Percentiles rank a stretch among this genome's conserved stretches.
These are phyloP conservation scores for Dendroctonus ponderosae DNA, from an alignment of 1,140 invertebrate species.

Conservation along the genomic window DNA sequence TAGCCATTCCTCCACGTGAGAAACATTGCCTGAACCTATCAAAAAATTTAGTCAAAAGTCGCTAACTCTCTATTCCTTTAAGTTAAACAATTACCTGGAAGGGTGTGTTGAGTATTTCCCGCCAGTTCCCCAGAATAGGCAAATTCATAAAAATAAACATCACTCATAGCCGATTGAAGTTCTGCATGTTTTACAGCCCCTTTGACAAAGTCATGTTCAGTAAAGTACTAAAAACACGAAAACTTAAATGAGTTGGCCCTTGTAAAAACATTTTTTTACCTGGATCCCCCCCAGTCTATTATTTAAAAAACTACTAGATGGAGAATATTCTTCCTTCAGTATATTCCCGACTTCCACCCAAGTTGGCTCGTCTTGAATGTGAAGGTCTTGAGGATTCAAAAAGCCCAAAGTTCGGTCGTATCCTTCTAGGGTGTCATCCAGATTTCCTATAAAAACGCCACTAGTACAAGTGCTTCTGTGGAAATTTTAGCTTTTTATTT, in stretches of 20 bases:
- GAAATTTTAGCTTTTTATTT: background rate
- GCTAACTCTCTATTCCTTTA: too few relatives aligned
- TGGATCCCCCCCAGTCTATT: conserved; percentile 9
- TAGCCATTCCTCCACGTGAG: conserved; percentile 10
- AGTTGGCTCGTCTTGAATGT: background rate
- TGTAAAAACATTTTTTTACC: background rate
- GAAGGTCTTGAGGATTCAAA: too few relatives aligned
- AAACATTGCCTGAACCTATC: conserved; percentile 9
- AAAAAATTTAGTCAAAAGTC: background rate
- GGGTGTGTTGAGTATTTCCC: conserved; percentile 1
- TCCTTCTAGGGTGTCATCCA: conserved; percentile 2
- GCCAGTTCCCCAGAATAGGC: conserved; percentile 23
- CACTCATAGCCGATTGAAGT: conserved; percentile 5
- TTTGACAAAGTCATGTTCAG: conserved; percentile 25
- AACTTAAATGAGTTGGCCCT: background rate
- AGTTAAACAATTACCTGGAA: background rate
- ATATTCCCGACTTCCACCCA: conserved; percentile 4
- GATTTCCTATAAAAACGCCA: background rate
- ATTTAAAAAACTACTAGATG: conserved; percentile 1
- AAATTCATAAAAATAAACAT: conserved; percentile 31
- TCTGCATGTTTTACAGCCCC: conserved; percentile 19
- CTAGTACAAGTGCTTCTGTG: background rate
- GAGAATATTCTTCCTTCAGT: conserved; percentile 19
- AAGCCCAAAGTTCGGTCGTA: background rate
- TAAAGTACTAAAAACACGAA: conserved; percentile 10